phyloP scores from a whole-genome alignment of 1,140 invertebrate species.

The Drosophila willistoni region DNA sequence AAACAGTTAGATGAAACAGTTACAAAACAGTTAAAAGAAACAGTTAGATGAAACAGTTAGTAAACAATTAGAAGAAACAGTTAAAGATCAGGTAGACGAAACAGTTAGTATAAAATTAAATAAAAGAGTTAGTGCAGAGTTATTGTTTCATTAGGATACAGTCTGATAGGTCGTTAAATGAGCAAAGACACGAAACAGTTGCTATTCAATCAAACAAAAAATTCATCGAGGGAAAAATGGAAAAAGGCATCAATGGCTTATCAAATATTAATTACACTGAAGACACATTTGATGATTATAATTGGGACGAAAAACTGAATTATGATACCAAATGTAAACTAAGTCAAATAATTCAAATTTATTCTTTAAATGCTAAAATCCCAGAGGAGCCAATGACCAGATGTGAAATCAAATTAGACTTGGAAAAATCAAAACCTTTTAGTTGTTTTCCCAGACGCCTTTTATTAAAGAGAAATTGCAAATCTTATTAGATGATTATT shows the following conservation, averaged over 20 bases:
- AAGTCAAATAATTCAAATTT: neutral
- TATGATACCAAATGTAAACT: neutral
- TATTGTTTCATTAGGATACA: neutral
- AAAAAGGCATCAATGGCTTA: no score
- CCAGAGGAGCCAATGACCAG: neutral
- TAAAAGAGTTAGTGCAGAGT: neutral
- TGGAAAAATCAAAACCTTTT: constrained; percentile 1
- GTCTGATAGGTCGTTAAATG: neutral
- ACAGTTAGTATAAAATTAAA: neutral
- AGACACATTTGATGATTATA: no score
- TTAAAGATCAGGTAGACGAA: neutral
- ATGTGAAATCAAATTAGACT: constrained; percentile 8
- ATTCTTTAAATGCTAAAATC: constrained; percentile 9
- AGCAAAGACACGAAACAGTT: neutral
- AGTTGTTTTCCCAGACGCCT: no score
- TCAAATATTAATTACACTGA: no score
- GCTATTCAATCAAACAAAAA: no score
- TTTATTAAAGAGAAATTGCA: neutral
- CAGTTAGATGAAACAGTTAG: neutral
- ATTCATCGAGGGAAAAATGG: no score
- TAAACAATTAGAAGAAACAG: neutral
- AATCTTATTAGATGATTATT: neutral
- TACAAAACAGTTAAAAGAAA: neutral
- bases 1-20: neutral
- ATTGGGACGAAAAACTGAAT: no score